Conservation (phyloP, 2,113 vertebrate genomes). For the Fregetta grallaria region DNA sequence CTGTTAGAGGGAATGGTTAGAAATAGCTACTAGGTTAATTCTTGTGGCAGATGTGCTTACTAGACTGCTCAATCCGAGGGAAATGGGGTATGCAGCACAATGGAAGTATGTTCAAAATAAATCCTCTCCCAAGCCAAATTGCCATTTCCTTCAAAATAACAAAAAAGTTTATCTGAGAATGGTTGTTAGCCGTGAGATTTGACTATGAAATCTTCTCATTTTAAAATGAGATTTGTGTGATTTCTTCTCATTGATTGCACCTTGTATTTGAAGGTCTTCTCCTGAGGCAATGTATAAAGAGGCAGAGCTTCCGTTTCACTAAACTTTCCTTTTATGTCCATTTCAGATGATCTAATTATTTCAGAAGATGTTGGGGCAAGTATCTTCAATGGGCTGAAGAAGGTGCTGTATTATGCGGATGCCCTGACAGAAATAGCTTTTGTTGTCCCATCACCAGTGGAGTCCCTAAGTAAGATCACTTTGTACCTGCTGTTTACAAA, state of each 20-base stretch:
- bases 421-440: conserved; percentile 95
- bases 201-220: background rate
- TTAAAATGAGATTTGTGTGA: background rate
- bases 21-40: background rate
- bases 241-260: background rate
- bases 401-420: conserved; percentile 93
- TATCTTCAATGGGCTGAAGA: conserved; percentile 93
- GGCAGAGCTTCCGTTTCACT: background rate
- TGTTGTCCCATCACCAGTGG: conserved; percentile 89
- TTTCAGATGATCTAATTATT: conserved; percentile 80
- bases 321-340: background rate
- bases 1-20: background rate
- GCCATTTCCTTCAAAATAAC: background rate
- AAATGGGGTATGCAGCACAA: background rate
- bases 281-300: background rate
- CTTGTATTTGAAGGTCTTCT: background rate
- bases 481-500: background rate
- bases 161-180: background rate
- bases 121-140: background rate
- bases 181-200: background rate
- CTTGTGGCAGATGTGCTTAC: background rate
- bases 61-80: background rate
- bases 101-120: background rate
- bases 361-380: conserved; percentile 88
- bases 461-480: conserved; percentile 83